phyloP scores from a whole-genome alignment of 92 coral and sea anemone genomes.

The Bergia sp. region DNA sequence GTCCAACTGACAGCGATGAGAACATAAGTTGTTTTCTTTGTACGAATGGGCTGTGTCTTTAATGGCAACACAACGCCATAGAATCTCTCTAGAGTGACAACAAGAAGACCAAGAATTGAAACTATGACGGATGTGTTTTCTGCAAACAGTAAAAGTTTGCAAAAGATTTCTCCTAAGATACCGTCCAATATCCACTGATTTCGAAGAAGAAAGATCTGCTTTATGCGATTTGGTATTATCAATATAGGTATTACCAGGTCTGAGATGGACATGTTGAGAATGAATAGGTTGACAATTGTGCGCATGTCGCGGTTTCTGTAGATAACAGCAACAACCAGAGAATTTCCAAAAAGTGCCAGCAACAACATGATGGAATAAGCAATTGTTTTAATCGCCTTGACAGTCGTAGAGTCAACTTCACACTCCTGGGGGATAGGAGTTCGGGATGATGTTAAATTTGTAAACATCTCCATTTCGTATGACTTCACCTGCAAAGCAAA shows the following conservation, averaged over 20 bases:
- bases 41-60: neutral
- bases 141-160: conserved; percentile 5
- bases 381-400: neutral
- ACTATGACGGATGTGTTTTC: conserved; percentile 23
- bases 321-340: conserved; percentile 19
- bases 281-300: conserved; percentile 27
- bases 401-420: conserved; percentile 4
- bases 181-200: neutral
- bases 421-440: neutral
- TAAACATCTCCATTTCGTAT: neutral
- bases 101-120: conserved; percentile 7
- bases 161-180: neutral
- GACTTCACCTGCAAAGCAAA: neutral
- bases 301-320: conserved; percentile 24
- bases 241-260: conserved; percentile 5
- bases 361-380: conserved; percentile 6
- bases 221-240: conserved; percentile 10
- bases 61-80: conserved; percentile 12
- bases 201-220: conserved; percentile 21
- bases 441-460: neutral
- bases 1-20: neutral
- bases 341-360: conserved; percentile 14
- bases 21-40: neutral
- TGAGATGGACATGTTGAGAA: conserved; percentile 28
- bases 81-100: neutral